Percentiles rank a stretch among this genome's conserved stretches.
These are phyloP conservation scores for Gymnorhina tibicen DNA, from an alignment of 2,113 vertebrate genomes.

Conservation along the genomic window DNA sequence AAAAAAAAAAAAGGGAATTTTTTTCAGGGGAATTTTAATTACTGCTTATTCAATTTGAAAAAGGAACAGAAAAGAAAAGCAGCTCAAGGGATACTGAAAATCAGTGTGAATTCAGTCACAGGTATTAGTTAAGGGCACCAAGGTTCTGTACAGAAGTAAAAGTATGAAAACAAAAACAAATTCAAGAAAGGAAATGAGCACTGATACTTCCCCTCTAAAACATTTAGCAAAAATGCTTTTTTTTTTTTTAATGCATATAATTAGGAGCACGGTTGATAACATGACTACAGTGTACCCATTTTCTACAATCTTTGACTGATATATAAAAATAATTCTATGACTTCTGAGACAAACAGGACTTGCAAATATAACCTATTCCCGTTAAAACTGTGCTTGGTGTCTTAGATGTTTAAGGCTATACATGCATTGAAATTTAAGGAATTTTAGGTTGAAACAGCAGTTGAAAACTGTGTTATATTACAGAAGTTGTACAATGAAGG, in stretches of 20 bases:
- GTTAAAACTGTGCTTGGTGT: conserved; percentile 32
- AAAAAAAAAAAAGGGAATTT: accelerated
- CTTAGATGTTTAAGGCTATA: conserved; percentile 45
- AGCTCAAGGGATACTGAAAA: not conserved
- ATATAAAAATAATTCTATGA: conserved; percentile 40
- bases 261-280: conserved; percentile 19
- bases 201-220: not conserved
- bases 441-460: conserved; percentile 27
- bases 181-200: not conserved
- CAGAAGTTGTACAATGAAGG: not conserved
- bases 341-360: conserved; percentile 8
- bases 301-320: conserved; percentile 11
- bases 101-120: not conserved
- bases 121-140: not conserved
- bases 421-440: conserved; percentile 29
- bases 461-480: not conserved
- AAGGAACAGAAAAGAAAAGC: not conserved
- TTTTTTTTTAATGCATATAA: not conserved
- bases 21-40: not conserved
- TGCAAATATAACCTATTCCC: conserved; percentile 19
- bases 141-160: not conserved
- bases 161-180: not conserved
- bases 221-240: not conserved
- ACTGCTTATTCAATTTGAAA: conserved; percentile 13
- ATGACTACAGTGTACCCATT: not conserved